A percentile compares a stretch with the other conserved stretches of the same genome.
Evolutionary conservation across 2,888 invertebrate species (phyloP).

Genomic region (Habrosyne pyritoides): DNA sequence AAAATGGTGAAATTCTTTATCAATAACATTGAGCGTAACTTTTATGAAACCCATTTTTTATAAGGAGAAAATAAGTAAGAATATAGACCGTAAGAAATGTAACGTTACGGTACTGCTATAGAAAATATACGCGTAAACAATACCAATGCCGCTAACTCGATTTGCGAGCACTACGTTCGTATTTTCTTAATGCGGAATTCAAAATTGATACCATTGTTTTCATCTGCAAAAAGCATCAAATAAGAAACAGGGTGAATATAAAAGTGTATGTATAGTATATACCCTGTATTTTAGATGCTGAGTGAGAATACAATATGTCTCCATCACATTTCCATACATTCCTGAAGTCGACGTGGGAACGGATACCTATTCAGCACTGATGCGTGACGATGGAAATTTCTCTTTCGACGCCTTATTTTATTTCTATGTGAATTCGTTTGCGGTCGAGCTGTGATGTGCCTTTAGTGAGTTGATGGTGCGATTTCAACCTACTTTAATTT

Average conservation of each 20-base stretch:
- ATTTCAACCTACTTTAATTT: neutral
- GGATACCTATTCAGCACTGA: slow-evolving; percentile 59
- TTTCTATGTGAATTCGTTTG: slow-evolving; percentile 37
- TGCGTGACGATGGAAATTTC: slow-evolving; percentile 59
- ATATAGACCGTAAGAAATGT: neutral
- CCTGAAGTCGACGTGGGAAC: slow-evolving; percentile 56
- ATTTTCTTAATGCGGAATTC: slow-evolving; percentile 58
- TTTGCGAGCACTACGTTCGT: slow-evolving; percentile 48
- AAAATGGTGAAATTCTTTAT: no score
- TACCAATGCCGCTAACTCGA: slow-evolving; percentile 50
- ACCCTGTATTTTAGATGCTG: slow-evolving; percentile 57
- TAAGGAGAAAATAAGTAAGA: neutral
- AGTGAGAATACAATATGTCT: slow-evolving; percentile 71
- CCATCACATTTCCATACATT: slow-evolving; percentile 78
- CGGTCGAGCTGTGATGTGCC: neutral
- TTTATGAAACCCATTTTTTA: neutral
- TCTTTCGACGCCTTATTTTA: slow-evolving; percentile 41
- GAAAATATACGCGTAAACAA: slow-evolving; percentile 44
- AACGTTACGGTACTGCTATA: slow-evolving; percentile 24
- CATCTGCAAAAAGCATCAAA: slow-evolving; percentile 63
- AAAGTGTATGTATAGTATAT: slow-evolving; percentile 58
- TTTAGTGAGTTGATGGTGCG: neutral
- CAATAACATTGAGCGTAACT: neutral
- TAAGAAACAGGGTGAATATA: slow-evolving; percentile 58
- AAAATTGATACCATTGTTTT: slow-evolving; percentile 73